These are phyloP conservation scores for Physeter macrocephalus DNA, from an alignment of 2,113 vertebrate genomes.

Conservation along the genomic window DNA sequence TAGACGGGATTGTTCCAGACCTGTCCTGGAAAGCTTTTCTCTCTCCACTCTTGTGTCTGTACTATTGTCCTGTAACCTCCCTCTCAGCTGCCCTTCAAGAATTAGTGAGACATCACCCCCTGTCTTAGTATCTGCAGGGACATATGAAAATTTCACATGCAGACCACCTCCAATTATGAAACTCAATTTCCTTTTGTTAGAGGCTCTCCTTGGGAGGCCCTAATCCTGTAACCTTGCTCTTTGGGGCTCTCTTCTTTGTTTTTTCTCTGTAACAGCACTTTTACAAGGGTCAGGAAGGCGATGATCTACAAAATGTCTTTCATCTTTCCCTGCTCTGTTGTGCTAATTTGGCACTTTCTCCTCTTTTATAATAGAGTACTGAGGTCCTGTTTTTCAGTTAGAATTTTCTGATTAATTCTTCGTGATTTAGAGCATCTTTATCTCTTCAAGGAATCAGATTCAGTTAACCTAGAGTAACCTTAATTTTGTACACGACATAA, in stretches of 20 bases:
- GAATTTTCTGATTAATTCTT: slow-evolving; percentile 80
- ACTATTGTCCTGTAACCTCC: neutral
- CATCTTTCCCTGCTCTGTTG: slow-evolving; percentile 58
- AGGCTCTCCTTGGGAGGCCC: neutral
- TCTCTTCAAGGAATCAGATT: slow-evolving; percentile 80
- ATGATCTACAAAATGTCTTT: slow-evolving; percentile 71
- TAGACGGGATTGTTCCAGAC: neutral
- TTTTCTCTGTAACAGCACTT: slow-evolving; percentile 51
- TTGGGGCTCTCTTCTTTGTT: slow-evolving; percentile 46
- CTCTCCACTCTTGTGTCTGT: neutral
- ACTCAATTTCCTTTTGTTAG: slow-evolving; percentile 50
- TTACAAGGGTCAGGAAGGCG: slow-evolving; percentile 60
- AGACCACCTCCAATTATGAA: neutral
- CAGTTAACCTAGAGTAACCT: slow-evolving; percentile 82
- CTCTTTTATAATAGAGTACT: slow-evolving; percentile 50
- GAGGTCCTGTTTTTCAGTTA: slow-evolving; percentile 79
- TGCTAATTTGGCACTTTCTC: slow-evolving; percentile 71
- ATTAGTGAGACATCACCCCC: neutral
- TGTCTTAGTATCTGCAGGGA: slow-evolving; percentile 14
- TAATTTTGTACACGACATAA: slow-evolving; percentile 84
- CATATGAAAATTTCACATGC: neutral
- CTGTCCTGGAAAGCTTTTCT: neutral
- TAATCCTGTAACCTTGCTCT: slow-evolving; percentile 29
- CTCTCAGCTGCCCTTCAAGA: neutral
- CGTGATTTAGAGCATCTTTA: slow-evolving; percentile 78